Conservation (phyloP, 2,113 vertebrate genomes). For the Castor canadensis region DNA sequence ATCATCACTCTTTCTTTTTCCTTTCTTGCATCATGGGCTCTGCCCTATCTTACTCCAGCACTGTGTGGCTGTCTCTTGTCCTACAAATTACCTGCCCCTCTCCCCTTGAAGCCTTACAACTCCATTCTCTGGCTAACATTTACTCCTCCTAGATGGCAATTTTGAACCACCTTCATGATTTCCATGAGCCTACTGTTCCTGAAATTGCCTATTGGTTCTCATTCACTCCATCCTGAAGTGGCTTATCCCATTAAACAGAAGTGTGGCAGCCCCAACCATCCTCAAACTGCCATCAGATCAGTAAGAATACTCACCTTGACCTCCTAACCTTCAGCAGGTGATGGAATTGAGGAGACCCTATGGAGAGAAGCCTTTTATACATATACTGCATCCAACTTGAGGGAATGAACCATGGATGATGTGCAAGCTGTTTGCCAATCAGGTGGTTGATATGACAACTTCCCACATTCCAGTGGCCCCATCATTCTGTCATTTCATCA, state of each 20-base stretch:
- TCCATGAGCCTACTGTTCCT: neutral
- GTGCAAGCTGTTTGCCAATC: neutral
- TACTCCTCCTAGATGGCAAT: neutral
- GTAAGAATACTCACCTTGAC: constrained; percentile 52
- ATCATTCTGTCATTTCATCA: constrained; percentile 38
- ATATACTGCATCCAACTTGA: neutral
- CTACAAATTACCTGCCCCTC: neutral
- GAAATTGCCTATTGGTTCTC: neutral
- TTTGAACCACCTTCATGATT: neutral
- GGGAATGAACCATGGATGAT: constrained; percentile 14
- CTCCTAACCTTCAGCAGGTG: neutral
- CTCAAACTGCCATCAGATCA: neutral
- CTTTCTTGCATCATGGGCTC: neutral
- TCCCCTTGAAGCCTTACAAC: fast-evolving
- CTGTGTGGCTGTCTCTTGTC: neutral
- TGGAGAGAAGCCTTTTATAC: constrained; percentile 63
- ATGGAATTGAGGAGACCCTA: neutral
- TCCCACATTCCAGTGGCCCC: constrained; percentile 14
- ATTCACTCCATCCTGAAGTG: neutral
- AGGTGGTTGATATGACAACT: constrained; percentile 4
- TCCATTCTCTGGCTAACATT: neutral
- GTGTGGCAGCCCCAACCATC: no score
- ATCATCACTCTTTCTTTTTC: neutral
- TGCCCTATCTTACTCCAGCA: neutral
- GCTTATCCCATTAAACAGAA: neutral